A percentile compares a stretch with the other conserved stretches of the same genome.
phyloP scores from a whole-genome alignment of 2,113 vertebrate genomes.

The Tretioscincus oriximinensis region DNA sequence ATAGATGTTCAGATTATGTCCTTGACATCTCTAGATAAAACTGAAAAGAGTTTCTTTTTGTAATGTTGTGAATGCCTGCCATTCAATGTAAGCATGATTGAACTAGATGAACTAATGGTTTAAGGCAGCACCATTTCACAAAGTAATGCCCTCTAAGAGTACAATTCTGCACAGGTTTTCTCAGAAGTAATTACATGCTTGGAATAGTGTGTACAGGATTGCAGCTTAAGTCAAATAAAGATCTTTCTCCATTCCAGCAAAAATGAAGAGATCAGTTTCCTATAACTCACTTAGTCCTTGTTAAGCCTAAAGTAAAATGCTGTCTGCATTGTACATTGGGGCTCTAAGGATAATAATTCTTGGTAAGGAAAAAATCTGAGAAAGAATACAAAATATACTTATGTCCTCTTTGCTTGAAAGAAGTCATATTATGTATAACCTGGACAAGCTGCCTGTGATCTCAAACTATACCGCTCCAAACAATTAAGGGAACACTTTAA shows the following conservation, averaged over 20 bases:
- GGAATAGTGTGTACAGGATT: not conserved
- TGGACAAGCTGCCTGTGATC: too few species aligned
- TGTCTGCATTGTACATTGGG: not conserved
- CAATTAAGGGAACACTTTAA: too few species aligned
- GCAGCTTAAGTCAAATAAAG: not conserved
- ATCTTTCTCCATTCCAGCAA: not conserved
- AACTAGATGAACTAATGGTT: not conserved
- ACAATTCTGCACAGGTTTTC: not conserved
- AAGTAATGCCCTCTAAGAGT: not conserved
- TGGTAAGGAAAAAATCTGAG: not conserved
- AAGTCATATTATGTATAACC: not conserved
- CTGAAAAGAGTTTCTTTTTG: not conserved
- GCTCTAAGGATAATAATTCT: not conserved
- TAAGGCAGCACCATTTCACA: not conserved
- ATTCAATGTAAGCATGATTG: not conserved
- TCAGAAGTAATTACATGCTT: not conserved
- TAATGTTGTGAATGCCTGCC: not conserved
- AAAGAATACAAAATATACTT: not conserved
- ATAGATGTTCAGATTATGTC: not conserved
- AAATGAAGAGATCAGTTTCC: not conserved
- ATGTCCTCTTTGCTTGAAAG: not conserved
- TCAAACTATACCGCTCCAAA: too few species aligned
- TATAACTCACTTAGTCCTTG: not conserved
- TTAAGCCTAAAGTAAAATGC: not conserved
- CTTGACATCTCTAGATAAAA: too few species aligned